phyloP scores from a whole-genome alignment of 2,797 vertebrate genomes.

The Megaceryle alcyon region DNA sequence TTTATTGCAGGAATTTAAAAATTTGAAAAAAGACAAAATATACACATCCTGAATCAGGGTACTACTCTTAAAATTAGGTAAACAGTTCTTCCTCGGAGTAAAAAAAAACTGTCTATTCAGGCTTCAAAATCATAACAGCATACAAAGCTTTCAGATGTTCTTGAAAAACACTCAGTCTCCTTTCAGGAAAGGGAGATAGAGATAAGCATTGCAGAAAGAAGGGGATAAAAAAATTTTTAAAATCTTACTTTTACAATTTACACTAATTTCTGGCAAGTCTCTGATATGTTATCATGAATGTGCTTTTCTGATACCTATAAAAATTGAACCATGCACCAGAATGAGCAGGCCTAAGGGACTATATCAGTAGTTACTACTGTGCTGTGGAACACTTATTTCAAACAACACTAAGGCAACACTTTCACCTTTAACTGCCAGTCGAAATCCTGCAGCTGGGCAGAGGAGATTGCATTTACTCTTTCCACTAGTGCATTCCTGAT shows the following conservation, averaged over 20 bases:
- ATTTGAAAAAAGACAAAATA: neutral
- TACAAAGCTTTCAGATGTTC: neutral
- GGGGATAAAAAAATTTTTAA: no score
- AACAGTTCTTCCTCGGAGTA: neutral
- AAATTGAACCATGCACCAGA: neutral
- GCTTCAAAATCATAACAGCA: neutral
- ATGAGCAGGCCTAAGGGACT: neutral
- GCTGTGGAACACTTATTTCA: neutral
- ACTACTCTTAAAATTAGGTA: neutral
- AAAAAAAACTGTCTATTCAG: neutral
- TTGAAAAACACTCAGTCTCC: accelerated
- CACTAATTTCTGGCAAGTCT: neutral
- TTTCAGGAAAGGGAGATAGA: neutral
- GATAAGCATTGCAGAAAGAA: neutral
- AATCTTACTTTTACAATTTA: neutral
- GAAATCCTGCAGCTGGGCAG: constrained; percentile 89
- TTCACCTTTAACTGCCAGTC: constrained; percentile 97
- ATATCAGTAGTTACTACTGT: neutral
- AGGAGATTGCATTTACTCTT: constrained; percentile 87
- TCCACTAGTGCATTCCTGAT: constrained; percentile 84
- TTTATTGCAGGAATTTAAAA: neutral
- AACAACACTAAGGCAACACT: neutral
- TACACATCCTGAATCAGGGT: neutral
- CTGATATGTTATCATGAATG: neutral
- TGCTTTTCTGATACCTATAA: neutral